These are phyloP conservation scores for Chorisops tibialis DNA, from an alignment of 2,888 invertebrate genomes.

Conservation along the genomic window DNA sequence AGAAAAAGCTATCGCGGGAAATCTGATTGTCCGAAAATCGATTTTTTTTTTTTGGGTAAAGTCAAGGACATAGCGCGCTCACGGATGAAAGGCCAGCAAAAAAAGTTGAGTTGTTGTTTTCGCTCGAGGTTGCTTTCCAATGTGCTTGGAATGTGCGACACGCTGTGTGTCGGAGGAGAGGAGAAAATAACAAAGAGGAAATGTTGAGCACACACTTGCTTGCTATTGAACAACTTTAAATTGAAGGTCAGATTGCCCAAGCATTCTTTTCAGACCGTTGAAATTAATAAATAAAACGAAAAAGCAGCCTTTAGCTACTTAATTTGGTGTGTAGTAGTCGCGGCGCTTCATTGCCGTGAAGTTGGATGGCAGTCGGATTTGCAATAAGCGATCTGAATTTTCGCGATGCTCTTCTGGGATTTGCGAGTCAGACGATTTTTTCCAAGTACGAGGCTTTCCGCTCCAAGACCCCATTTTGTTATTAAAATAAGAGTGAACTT, in stretches of 20 bases:
- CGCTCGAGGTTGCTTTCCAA: too few relatives aligned
- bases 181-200: conserved; percentile 2
- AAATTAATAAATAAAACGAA: not conserved
- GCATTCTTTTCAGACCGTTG: conserved; percentile 11
- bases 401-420: not conserved
- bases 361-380: not conserved
- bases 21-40: too few relatives aligned
- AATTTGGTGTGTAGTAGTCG: not conserved
- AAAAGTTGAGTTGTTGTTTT: too few relatives aligned
- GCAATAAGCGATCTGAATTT: not conserved
- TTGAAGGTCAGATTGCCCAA: conserved; percentile 9
- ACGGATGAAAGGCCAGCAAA: too few relatives aligned
- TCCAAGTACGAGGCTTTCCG: conserved; percentile 1
- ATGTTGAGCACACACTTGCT: conserved; percentile 1
- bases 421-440: not conserved
- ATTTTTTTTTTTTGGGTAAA: too few relatives aligned
- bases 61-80: too few relatives aligned
- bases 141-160: too few relatives aligned
- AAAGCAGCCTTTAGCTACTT: conserved; percentile 8
- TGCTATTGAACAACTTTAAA: not conserved
- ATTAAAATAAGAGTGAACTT: conserved; percentile 4
- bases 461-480: conserved; percentile 3
- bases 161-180: too few relatives aligned
- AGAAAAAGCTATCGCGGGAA: too few relatives aligned
- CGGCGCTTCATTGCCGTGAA: not conserved